These are phyloP conservation scores for Kryptolebias marmoratus DNA, from an alignment of 2,113 vertebrate species.

Conservation along the genomic window DNA sequence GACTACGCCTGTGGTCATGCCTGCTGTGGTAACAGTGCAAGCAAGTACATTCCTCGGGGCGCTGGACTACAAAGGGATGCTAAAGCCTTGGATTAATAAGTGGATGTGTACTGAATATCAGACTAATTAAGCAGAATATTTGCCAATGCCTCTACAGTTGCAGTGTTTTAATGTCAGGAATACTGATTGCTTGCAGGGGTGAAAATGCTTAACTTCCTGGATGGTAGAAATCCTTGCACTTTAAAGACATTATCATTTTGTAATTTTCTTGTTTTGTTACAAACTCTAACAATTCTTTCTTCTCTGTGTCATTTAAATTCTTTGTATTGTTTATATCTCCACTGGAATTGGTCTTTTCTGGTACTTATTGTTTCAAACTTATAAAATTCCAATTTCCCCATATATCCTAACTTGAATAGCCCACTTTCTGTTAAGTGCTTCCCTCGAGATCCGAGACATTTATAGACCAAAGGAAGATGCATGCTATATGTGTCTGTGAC, in stretches of 20 bases:
- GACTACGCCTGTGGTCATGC: slow-evolving; percentile 37
- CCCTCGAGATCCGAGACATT: slow-evolving; percentile 41
- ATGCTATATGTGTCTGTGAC: slow-evolving; percentile 32
- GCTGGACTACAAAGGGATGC: slow-evolving; percentile 34
- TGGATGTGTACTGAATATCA: slow-evolving; percentile 46
- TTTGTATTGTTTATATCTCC: slow-evolving; percentile 17
- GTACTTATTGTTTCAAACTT: slow-evolving; percentile 18
- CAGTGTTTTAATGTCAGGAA: slow-evolving; percentile 30
- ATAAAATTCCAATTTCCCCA: slow-evolving; percentile 27
- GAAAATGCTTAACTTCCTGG: slow-evolving; percentile 1
- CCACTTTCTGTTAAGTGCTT: slow-evolving; percentile 50
- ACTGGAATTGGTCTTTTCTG: slow-evolving; percentile 17
- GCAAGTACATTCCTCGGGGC: slow-evolving; percentile 26
- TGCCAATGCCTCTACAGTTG: slow-evolving; percentile 4
- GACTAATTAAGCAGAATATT: slow-evolving; percentile 45
- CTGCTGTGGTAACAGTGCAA: slow-evolving; percentile 48
- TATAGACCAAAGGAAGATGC: slow-evolving; percentile 43
- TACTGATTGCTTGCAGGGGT: slow-evolving; percentile 17
- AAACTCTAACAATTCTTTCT: background rate
- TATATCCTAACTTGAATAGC: slow-evolving; percentile 42
- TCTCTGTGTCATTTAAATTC: background rate
- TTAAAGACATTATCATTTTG: background rate
- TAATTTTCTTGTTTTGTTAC: background rate
- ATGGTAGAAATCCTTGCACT: background rate
- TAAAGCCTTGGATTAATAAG: slow-evolving; percentile 52